Evolutionary conservation across 1,140 invertebrate genomes (phyloP).

Genomic region (Hestina assimilis): DNA sequence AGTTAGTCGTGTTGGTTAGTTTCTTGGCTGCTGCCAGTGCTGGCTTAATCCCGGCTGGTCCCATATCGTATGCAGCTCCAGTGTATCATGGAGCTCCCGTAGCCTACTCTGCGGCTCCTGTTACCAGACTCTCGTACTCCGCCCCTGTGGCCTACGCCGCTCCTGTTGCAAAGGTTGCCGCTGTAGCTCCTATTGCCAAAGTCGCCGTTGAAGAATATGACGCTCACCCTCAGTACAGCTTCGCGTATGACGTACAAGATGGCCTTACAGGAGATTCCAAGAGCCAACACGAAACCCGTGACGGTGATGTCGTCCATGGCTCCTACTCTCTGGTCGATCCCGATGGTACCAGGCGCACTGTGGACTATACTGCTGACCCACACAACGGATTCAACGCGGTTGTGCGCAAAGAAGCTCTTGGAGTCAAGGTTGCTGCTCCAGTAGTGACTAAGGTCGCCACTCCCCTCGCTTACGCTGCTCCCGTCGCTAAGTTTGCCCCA

Average conservation of each 20-base stretch:
- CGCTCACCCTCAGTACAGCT: constrained; percentile 81
- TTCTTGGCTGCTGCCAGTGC: constrained; percentile 55
- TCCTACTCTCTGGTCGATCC: constrained; percentile 82
- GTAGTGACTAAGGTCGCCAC: constrained; percentile 34
- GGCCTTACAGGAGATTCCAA: constrained; percentile 83
- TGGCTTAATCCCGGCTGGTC: constrained; percentile 36
- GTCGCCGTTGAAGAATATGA: constrained; percentile 44
- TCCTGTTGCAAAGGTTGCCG: constrained; percentile 23
- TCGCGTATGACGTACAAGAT: constrained; percentile 82
- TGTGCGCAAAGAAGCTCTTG: constrained; percentile 59
- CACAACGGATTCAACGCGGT: constrained; percentile 79
- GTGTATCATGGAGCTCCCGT: constrained; percentile 75
- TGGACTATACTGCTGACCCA: constrained; percentile 81
- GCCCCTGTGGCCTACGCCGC: constrained; percentile 33
- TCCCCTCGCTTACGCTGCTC: constrained; percentile 21
- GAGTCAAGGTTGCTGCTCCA: constrained; percentile 38
- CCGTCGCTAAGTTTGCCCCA: constrained; percentile 19
- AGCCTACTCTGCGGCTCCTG: constrained; percentile 27
- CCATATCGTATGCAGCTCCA: not conserved
- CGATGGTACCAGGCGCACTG: constrained; percentile 82
- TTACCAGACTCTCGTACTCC: constrained; percentile 27
- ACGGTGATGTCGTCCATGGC: constrained; percentile 81
- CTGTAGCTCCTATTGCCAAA: constrained; percentile 43
- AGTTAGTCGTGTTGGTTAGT: constrained; percentile 58
- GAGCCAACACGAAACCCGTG: constrained; percentile 81